Conservation (phyloP, 2,888 invertebrate genomes). For the Oxytorus armatus region DNA sequence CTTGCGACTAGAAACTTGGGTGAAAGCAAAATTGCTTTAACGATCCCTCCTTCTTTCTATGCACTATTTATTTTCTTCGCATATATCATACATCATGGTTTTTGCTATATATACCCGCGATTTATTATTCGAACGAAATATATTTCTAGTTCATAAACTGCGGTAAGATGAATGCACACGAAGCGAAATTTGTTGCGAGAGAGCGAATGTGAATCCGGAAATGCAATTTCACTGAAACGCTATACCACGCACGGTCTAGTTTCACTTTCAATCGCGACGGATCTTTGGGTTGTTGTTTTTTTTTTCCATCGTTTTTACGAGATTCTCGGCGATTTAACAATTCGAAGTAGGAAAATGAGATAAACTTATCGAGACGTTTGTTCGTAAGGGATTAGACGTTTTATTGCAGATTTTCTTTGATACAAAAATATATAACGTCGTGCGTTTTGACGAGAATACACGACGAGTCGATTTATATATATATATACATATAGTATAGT, state of each 20-base stretch:
- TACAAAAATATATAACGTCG: conserved; percentile 63
- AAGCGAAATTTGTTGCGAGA: conserved; percentile 28
- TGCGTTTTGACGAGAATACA: conserved; percentile 9
- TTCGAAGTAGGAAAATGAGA: neutral
- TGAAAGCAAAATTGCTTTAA: conserved; percentile 80
- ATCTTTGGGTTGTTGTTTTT: neutral
- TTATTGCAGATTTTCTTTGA: conserved; percentile 61
- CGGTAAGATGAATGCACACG: conserved; percentile 11
- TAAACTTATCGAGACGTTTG: neutral
- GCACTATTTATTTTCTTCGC: neutral
- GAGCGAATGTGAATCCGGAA: conserved; percentile 67
- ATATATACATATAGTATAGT: conserved; percentile 22
- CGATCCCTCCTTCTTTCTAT: conserved; percentile 58
- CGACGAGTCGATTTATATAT: conserved; percentile 39
- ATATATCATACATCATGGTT: neutral
- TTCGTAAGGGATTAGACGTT: conserved; percentile 31
- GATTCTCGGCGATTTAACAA: no score
- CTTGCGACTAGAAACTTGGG: conserved; percentile 74
- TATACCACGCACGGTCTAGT: conserved; percentile 5
- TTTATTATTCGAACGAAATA: conserved; percentile 13
- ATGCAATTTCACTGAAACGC: conserved; percentile 35
- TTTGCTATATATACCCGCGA: conserved; percentile 3
- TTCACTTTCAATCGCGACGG: conserved; percentile 45
- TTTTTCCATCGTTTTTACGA: conserved; percentile 9
- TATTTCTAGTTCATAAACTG: conserved; percentile 1